Evolutionary conservation across 2,113 vertebrate genomes (phyloP).

Genomic region (Paradoxurus hermaphroditus): DNA sequence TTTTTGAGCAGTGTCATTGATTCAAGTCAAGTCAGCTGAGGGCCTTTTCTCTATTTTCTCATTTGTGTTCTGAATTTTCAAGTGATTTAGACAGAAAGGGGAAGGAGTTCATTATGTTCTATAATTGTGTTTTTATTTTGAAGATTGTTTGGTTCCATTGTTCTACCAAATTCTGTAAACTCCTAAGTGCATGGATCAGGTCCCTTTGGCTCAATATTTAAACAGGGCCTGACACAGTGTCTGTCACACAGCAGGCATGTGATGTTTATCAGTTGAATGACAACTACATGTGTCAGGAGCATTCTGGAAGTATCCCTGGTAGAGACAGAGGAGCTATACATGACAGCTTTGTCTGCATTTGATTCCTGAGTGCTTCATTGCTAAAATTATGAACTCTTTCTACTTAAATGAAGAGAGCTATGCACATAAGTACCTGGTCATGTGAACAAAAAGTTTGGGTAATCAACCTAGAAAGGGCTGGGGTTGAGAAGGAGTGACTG

Average conservation of each 20-base stretch:
- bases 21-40: not conserved
- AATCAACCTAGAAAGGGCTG: not conserved
- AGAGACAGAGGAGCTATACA: too few species aligned
- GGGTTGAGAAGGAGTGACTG: not conserved
- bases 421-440: not conserved
- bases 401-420: not conserved
- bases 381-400: not conserved
- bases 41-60: not conserved
- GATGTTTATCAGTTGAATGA: not conserved
- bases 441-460: not conserved
- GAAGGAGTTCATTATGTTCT: not conserved
- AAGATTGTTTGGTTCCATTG: not conserved
- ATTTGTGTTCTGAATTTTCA: not conserved
- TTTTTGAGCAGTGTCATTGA: not conserved
- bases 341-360: too few species aligned
- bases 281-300: rapidly evolving
- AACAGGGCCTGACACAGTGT: not conserved
- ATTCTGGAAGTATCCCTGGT: not conserved
- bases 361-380: not conserved
- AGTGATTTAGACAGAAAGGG: not conserved
- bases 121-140: not conserved
- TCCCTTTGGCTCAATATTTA: not conserved
- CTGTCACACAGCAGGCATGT: not conserved
- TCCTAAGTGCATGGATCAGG: not conserved
- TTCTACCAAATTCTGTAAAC: not conserved